Conservation (phyloP, 2,113 vertebrate genomes). For the Theristicus caerulescens region DNA sequence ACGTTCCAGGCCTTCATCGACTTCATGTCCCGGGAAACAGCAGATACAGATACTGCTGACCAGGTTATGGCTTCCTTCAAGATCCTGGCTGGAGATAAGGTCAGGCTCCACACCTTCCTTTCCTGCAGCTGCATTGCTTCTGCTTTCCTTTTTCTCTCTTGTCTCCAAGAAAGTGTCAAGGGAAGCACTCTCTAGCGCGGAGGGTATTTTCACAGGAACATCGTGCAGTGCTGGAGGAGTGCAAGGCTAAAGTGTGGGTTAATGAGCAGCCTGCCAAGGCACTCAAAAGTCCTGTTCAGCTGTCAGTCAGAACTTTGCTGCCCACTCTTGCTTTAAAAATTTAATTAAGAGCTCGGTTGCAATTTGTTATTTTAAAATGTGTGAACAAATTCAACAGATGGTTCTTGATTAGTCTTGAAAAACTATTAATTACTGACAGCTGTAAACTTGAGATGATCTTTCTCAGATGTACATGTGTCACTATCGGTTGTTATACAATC, state of each 20-base stretch:
- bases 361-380: slow-evolving; percentile 12
- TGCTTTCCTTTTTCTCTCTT: not conserved
- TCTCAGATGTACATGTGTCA: not conserved
- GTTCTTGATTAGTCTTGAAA: slow-evolving; percentile 31
- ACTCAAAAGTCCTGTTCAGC: not conserved
- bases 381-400: slow-evolving; percentile 2
- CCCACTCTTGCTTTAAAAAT: slow-evolving; percentile 23
- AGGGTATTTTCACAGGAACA: slow-evolving; percentile 4
- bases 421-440: not conserved
- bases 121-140: not conserved
- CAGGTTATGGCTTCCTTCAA: slow-evolving; percentile 99
- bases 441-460: not conserved
- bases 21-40: slow-evolving; percentile 97
- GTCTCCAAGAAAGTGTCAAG: not conserved
- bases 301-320: slow-evolving; percentile 26
- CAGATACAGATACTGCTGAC: slow-evolving; percentile 97
- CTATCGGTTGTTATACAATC: not conserved
- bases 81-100: slow-evolving; percentile 97
- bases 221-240: not conserved
- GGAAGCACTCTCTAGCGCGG: not conserved
- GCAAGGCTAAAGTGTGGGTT: not conserved
- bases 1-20: slow-evolving; percentile 99
- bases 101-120: slow-evolving; percentile 51
- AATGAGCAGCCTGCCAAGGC: not conserved
- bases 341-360: not conserved